A percentile compares a stretch with the other conserved stretches of the same genome.
phyloP scores from a whole-genome alignment of 2,797 vertebrate genomes.

The Rhodeus uyekii region DNA sequence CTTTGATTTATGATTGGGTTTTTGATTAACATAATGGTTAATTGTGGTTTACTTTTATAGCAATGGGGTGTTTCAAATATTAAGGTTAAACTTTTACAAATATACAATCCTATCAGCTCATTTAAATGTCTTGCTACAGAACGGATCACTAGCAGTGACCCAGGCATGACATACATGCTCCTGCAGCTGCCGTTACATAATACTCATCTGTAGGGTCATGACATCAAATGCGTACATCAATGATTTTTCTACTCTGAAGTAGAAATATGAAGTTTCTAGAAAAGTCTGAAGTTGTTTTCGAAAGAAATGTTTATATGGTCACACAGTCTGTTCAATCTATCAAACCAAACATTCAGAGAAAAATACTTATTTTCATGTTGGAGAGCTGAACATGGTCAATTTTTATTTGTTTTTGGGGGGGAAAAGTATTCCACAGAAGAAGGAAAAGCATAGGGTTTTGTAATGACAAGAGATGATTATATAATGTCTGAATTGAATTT shows the following conservation, averaged over 20 bases:
- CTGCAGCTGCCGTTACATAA: slow-evolving; percentile 12
- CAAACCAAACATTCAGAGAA: not conserved
- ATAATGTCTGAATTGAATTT: too few species aligned
- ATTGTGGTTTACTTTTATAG: not conserved
- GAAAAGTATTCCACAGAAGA: too few species aligned
- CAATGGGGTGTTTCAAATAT: not conserved
- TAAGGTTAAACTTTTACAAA: not conserved
- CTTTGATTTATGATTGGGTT: not conserved
- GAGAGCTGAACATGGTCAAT: too few species aligned
- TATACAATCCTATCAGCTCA: not conserved
- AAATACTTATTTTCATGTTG: too few species aligned
- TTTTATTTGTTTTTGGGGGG: too few species aligned
- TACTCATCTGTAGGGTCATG: not conserved
- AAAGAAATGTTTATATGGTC: not conserved
- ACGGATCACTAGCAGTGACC: not conserved
- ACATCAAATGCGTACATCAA: not conserved
- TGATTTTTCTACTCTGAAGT: not conserved
- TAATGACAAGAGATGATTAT: too few species aligned
- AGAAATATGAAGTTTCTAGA: too few species aligned
- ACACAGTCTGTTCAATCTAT: not conserved
- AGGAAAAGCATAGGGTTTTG: too few species aligned
- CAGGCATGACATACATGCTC: not conserved
- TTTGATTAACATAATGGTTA: not conserved
- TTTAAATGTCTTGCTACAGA: not conserved
- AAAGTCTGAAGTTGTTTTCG: too few species aligned